phyloP scores from a whole-genome alignment of 2,888 invertebrate species.

The Xanthostigma xanthostigma region DNA sequence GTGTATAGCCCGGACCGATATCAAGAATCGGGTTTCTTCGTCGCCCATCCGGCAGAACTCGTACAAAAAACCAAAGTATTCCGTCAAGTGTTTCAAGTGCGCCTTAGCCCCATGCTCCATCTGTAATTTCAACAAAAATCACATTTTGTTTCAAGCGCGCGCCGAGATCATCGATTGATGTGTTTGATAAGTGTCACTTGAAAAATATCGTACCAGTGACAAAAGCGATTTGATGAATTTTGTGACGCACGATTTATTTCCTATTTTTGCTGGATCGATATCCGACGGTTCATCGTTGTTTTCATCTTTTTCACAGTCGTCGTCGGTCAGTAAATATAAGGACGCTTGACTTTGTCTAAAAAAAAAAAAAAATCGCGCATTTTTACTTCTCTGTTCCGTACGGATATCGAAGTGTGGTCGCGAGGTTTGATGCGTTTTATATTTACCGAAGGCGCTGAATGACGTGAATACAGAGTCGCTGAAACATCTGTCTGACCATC shows the following conservation, averaged over 20 bases:
- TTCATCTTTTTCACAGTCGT: slow-evolving; percentile 32
- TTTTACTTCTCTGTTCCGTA: too few relatives aligned
- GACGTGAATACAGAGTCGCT: slow-evolving; percentile 85
- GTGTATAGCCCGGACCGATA: slow-evolving; percentile 75
- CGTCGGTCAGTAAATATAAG: slow-evolving; percentile 42
- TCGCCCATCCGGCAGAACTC: slow-evolving; percentile 94
- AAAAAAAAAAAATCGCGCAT: slow-evolving; percentile 22
- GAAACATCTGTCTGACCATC: slow-evolving; percentile 94
- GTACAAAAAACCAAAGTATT: slow-evolving; percentile 82
- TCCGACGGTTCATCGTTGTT: slow-evolving; percentile 38
- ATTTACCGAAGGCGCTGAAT: slow-evolving; percentile 70
- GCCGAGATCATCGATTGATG: background rate
- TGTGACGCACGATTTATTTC: slow-evolving; percentile 78
- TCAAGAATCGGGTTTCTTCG: slow-evolving; percentile 77
- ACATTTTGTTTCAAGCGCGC: background rate
- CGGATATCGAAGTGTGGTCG: too few relatives aligned
- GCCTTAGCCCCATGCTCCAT: slow-evolving; percentile 81
- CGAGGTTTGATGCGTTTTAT: slow-evolving; percentile 4
- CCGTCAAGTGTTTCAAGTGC: slow-evolving; percentile 75
- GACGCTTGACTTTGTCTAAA: slow-evolving; percentile 39
- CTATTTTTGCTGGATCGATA: slow-evolving; percentile 38
- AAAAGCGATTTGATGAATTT: slow-evolving; percentile 81
- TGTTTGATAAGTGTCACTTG: background rate
- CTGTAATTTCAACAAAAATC: slow-evolving; percentile 12
- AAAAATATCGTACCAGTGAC: slow-evolving; percentile 47